These are phyloP conservation scores for Drosophila sordidula DNA, from an alignment of 2,888 invertebrate genomes.

Conservation along the genomic window DNA sequence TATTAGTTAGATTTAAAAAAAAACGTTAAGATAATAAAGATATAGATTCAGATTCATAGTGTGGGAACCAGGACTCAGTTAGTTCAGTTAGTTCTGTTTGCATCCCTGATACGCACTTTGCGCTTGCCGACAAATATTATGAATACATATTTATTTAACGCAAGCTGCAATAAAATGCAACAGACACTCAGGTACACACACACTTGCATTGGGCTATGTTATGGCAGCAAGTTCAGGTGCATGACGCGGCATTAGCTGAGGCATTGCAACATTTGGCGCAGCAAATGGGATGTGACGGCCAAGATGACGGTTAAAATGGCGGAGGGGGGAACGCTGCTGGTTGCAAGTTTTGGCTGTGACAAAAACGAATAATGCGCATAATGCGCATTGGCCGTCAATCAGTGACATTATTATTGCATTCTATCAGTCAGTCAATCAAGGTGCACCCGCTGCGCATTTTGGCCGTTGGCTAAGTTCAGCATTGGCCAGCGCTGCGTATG, in stretches of 20 bases:
- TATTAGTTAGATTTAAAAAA: too few relatives aligned
- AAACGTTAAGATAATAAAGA: too few relatives aligned
- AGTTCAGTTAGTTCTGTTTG: slow-evolving; percentile 6
- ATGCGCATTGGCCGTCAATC: slow-evolving; percentile 45
- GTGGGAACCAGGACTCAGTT: not conserved
- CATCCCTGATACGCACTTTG: slow-evolving; percentile 29
- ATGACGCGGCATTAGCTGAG: slow-evolving; percentile 52
- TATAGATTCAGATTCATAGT: not conserved
- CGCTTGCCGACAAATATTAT: not conserved
- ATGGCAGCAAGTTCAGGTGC: slow-evolving; percentile 59
- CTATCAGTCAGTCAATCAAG: slow-evolving; percentile 50
- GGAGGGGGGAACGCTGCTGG: slow-evolving; percentile 2
- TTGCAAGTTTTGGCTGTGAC: slow-evolving; percentile 22
- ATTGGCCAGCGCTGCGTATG: slow-evolving; percentile 59
- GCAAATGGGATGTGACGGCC: slow-evolving; percentile 62
- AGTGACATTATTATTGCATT: slow-evolving; percentile 44
- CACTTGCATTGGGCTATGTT: slow-evolving; percentile 3
- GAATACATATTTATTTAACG: slow-evolving; percentile 32
- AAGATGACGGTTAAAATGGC: slow-evolving; percentile 7
- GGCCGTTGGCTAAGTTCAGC: slow-evolving; percentile 57
- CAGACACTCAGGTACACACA: slow-evolving; percentile 9
- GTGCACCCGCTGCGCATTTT: slow-evolving; percentile 50
- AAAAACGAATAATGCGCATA: slow-evolving; percentile 34
- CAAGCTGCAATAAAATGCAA: slow-evolving; percentile 30
- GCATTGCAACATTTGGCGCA: slow-evolving; percentile 63